phyloP scores from a whole-genome alignment of 2,113 vertebrate species.

The Ochotona princeps region DNA sequence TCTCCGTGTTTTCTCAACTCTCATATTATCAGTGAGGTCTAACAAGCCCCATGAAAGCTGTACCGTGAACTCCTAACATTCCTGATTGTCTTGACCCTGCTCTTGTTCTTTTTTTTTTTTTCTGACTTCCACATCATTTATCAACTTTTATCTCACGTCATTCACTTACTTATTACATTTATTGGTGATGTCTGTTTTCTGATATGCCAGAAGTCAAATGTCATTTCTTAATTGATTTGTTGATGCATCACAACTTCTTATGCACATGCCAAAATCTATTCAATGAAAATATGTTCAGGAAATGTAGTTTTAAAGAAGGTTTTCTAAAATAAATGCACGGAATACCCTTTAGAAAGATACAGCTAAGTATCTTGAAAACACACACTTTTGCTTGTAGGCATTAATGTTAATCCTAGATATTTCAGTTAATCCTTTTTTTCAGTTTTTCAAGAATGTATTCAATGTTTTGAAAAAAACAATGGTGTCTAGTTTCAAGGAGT shows the following conservation, averaged over 20 bases:
- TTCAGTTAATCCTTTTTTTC: not conserved
- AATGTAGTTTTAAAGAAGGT: not conserved
- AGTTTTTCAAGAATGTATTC: not conserved
- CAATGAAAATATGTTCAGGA: not conserved
- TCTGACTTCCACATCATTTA: not conserved
- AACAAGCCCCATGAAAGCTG: not conserved
- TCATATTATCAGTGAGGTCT: not conserved
- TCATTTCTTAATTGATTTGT: not conserved
- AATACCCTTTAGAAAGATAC: not conserved
- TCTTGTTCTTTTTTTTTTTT: not conserved
- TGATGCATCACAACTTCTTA: not conserved
- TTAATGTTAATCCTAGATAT: not conserved
- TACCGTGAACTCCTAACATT: not conserved
- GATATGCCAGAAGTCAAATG: not conserved
- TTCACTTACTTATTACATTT: not conserved
- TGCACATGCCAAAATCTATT: not conserved
- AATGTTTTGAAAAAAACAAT: not conserved
- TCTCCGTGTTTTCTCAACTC: not conserved
- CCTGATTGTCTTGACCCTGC: not conserved
- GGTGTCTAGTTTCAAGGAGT: not conserved
- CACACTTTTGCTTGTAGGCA: not conserved
- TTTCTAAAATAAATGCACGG: not conserved
- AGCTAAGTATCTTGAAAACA: not conserved
- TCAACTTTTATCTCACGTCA: constrained; percentile 12
- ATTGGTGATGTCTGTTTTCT: constrained; percentile 6